Evolutionary conservation across 2,888 invertebrate species (phyloP), one percentile per base, ranked within the genome.

Genomic region (Achlya flavicornis): DNA sequence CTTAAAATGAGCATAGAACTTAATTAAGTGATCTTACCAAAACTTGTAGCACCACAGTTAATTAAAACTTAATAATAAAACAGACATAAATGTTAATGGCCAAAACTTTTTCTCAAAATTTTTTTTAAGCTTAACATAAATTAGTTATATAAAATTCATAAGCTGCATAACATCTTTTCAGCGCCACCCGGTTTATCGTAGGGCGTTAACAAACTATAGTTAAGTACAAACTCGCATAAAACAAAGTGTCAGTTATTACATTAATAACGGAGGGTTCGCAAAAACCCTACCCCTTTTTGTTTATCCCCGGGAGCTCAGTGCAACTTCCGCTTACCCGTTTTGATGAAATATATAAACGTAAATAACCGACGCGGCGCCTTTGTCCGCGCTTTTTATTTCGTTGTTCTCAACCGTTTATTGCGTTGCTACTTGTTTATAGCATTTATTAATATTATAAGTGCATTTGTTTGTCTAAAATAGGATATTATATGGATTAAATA

Each of bases 191-290:
- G 68, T 70, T 64, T 63, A 70, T 58, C 75, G 73, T 71, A 71
- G 71, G 70, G 63, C 68, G 73, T 72, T 58, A 78, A 82, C 84
- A 80, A 85, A 86, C 85, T 89, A 88, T 86, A 89, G 85, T 74
- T 81, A 88, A 91, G 89, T 89, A 83, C 80, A 79, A 88, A 89
- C 86, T 89, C 86, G 81, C 90, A 89, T 92, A 90, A 90, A 92
- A 91, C 89, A 91, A 92, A 91, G 91, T 91, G 92, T 91, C 91
- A 85, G 91, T 90, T 93, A 92, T 92, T 90, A 91, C 89, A 92
- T 92, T 93, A 91, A 92, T 92, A 92, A 92, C 86, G 86, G 81
- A 85, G 86, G 88, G 79, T 69, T 72, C 78, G 79, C 84, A 83
- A 86, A 87, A 87, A 83, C 85, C 84, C 83, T 83, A 83, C 35